These are phyloP conservation scores for Casuarius casuarius DNA, from an alignment of 2,113 vertebrate species.

Conservation along the genomic window DNA sequence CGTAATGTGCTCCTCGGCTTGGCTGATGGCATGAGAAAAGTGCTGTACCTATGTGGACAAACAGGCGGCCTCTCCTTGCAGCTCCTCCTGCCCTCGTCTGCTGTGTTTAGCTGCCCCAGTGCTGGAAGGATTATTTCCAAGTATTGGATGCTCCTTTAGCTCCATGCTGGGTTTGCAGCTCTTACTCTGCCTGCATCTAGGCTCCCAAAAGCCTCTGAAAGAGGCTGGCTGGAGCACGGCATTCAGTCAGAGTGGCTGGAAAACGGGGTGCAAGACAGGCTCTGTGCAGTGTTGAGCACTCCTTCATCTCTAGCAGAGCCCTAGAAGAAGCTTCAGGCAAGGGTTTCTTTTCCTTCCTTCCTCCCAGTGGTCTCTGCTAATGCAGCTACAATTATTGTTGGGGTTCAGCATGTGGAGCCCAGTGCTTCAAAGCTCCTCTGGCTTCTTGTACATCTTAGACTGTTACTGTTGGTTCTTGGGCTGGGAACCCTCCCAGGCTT, in stretches of 20 bases:
- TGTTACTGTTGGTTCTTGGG: background rate
- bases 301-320: background rate
- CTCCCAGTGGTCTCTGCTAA: background rate
- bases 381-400: background rate
- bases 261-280: background rate
- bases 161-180: background rate
- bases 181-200: background rate
- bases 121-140: background rate
- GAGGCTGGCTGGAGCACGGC: background rate
- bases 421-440: conserved; percentile 66
- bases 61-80: background rate
- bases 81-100: background rate
- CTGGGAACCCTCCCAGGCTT: background rate
- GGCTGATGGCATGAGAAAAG: background rate
- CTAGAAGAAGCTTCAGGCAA: background rate
- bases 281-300: background rate
- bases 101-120: background rate
- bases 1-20: background rate
- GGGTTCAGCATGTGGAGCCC: background rate
- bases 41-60: background rate
- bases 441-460: background rate
- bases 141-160: background rate
- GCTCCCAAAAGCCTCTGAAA: background rate
- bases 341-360: background rate
- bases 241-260: background rate